Evolutionary conservation across 2,888 invertebrate species (phyloP), one percentile per base, ranked within the genome.

Genomic region (Rhogogaster chlorosoma): DNA sequence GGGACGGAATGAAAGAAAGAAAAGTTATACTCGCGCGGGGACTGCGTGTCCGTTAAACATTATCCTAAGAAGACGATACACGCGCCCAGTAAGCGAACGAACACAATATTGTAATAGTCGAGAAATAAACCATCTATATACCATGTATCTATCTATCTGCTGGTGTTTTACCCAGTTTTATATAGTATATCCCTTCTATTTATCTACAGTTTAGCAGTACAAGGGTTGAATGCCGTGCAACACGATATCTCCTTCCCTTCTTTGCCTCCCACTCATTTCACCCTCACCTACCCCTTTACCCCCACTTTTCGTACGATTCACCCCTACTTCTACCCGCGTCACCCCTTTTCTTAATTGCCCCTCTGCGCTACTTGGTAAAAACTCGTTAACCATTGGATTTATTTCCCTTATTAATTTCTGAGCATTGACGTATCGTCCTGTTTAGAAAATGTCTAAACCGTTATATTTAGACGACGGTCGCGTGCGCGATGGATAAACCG

Each of bases 361-460:
- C 73, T 86, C 87, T 45, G 64, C 67, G 45, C 86, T 86, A 87
- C 90, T 87, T 88, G 88, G 90, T 92, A 67, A 93, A 93, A 93
- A 93, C 92, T 93, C 92, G 91, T 93, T 93, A 92, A 89, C 89
- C 90, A 89, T 88, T 89, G 89, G 91, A 92, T 92, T 93, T 93
- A 91, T 92, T 91, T 91, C 89, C 86, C 85, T 85, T 83, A 83
- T 83, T 83, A 83, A 83, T 83, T 67, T 83, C 32, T 29, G 22
- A 83, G 32, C 83, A 83, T 83, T 70, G 67, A 70, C 70, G 64
- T 83, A 83, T 83, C 38, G 64, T 57, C 6, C 53, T 32, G 77
- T 57, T 80, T 80, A n/a, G 77, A 67, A 57, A 80, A 80, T 61
- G 61, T 80, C 61, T 80, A 18, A 80, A 80, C n/a, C 80, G 38